These are phyloP conservation scores for Meleagris gallopavo DNA, from an alignment of 2,113 vertebrate genomes.

Conservation along the genomic window DNA sequence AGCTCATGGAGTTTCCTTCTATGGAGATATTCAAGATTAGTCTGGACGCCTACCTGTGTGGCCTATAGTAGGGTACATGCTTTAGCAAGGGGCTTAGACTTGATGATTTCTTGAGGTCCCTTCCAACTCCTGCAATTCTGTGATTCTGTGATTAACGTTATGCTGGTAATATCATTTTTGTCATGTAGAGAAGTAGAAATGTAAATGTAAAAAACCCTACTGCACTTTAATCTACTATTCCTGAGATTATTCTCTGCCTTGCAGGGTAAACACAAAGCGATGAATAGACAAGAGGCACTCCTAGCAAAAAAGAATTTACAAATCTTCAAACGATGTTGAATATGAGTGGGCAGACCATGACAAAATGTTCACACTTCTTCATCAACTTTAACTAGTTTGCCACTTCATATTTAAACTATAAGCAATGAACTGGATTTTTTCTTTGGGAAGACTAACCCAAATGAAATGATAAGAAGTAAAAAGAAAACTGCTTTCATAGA, in stretches of 20 bases:
- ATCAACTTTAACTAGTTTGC: not conserved
- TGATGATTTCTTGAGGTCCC: no score
- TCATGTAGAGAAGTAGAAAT: not conserved
- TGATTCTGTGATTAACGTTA: not conserved
- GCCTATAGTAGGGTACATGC: no score
- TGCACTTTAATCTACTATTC: not conserved
- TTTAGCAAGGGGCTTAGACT: no score
- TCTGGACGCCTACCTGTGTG: no score
- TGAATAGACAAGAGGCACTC: not conserved
- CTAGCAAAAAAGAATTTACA: not conserved
- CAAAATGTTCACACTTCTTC: not conserved
- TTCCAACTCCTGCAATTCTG: no score
- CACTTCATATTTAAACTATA: not conserved
- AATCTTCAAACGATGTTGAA: not conserved
- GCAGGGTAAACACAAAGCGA: constrained; percentile 3
- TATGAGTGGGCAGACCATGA: not conserved
- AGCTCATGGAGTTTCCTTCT: no score
- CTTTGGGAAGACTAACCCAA: not conserved
- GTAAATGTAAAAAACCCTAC: not conserved
- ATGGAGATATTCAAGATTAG: no score
- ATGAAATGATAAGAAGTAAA: not conserved
- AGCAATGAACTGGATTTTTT: not conserved
- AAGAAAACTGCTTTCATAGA: not conserved
- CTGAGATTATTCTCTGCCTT: not conserved
- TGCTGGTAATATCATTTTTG: not conserved